These are phyloP conservation scores for Fragum whitleyi DNA, from an alignment of 2,888 invertebrate genomes.

Conservation along the genomic window DNA sequence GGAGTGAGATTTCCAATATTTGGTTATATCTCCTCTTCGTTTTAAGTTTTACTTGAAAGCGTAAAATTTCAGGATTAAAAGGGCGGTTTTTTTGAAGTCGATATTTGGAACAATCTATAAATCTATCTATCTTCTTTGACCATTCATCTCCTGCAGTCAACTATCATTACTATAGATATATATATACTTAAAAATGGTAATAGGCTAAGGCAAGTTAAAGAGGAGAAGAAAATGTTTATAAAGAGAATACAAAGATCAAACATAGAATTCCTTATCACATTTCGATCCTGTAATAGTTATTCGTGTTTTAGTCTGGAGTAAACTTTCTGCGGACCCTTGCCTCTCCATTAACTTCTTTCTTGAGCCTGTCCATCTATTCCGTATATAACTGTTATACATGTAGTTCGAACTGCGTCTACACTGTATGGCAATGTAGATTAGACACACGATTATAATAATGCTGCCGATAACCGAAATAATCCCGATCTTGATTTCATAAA, in stretches of 20 bases:
- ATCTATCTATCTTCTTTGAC: no score
- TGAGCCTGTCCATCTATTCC: constrained; percentile 48
- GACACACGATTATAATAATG: constrained; percentile 56
- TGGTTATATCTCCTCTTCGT: no score
- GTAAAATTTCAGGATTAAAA: no score
- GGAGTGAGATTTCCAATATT: no score
- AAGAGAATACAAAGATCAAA: constrained; percentile 21
- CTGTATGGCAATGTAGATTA: constrained; percentile 59
- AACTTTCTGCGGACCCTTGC: constrained; percentile 54
- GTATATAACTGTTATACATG: constrained; percentile 42
- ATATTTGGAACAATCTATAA: no score
- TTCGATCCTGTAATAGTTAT: constrained; percentile 42
- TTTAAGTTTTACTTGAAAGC: no score
- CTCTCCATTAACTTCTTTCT: constrained; percentile 26
- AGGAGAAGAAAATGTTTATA: neutral
- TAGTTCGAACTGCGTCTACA: constrained; percentile 45
- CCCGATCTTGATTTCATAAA: constrained; percentile 65
- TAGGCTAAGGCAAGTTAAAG: neutral
- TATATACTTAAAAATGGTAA: neutral
- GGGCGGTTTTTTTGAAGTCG: no score
- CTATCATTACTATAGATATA: no score
- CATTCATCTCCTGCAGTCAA: no score
- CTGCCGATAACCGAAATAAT: constrained; percentile 59
- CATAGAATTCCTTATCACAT: constrained; percentile 59
- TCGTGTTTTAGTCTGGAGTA: constrained; percentile 47